Percentiles rank a stretch among this genome's conserved stretches.
Conservation (phyloP, 2,797 vertebrate genomes). For the Jordanella pulchra region DNA sequence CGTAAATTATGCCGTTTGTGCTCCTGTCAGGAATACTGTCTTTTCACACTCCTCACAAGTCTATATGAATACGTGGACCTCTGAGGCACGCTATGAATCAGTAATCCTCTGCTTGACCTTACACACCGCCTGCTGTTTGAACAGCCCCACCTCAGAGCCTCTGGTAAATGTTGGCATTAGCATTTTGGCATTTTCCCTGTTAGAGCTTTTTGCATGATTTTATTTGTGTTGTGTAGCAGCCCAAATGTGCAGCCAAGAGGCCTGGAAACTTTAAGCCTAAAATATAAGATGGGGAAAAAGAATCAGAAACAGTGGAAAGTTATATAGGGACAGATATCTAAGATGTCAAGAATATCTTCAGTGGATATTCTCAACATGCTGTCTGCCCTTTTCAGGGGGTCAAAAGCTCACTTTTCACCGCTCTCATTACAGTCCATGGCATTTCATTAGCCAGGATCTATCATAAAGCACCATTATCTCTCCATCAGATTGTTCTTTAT, state of each 20-base stretch:
- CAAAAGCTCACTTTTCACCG: slow-evolving; percentile 78
- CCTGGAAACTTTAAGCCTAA: neutral
- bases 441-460: slow-evolving; percentile 77
- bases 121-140: slow-evolving; percentile 73
- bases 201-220: slow-evolving; percentile 58
- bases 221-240: slow-evolving; percentile 33
- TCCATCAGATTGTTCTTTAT: slow-evolving; percentile 71
- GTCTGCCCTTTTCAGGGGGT: slow-evolving; percentile 67
- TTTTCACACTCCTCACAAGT: slow-evolving; percentile 25
- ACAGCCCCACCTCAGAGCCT: slow-evolving; percentile 69
- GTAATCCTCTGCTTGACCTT: slow-evolving; percentile 74
- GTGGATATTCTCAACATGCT: slow-evolving; percentile 58
- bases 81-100: slow-evolving; percentile 58
- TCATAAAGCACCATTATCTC: slow-evolving; percentile 77
- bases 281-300: slow-evolving; percentile 4
- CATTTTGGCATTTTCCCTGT: slow-evolving; percentile 84
- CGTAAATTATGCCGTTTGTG: neutral
- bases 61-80: slow-evolving; percentile 19
- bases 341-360: slow-evolving; percentile 46
- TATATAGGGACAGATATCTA: slow-evolving; percentile 27
- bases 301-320: neutral
- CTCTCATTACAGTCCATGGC: slow-evolving; percentile 80
- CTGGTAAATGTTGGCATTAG: slow-evolving; percentile 85
- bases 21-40: slow-evolving; percentile 23
- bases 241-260: slow-evolving; percentile 7